Percentiles rank a stretch among this genome's conserved stretches.
Conservation (phyloP, 2,797 vertebrate species). For the Natrix natrix region DNA sequence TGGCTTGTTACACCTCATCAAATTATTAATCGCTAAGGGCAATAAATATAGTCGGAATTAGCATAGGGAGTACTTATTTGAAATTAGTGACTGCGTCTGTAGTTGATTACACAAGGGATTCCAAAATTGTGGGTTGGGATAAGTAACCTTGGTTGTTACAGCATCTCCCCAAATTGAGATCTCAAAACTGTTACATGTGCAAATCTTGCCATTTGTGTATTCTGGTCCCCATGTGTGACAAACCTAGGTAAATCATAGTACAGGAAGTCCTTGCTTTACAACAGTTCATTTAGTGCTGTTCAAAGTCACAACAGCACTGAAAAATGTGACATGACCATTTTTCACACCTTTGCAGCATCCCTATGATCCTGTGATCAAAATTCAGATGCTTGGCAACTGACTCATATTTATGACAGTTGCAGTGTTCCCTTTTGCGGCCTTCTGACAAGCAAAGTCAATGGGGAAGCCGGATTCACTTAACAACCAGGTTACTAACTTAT, state of each 20-base stretch:
- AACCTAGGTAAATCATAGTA: background rate
- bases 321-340: too few relatives aligned
- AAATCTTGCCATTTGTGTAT: background rate
- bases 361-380: too few relatives aligned
- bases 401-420: too few relatives aligned
- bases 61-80: background rate
- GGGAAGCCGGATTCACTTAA: too few relatives aligned
- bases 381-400: too few relatives aligned
- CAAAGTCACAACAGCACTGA: too few relatives aligned
- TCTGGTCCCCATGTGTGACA: background rate
- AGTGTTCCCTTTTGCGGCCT: too few relatives aligned
- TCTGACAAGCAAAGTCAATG: too few relatives aligned
- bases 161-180: background rate
- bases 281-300: too few relatives aligned
- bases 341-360: too few relatives aligned
- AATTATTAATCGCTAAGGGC: background rate
- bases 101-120: background rate
- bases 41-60: background rate
- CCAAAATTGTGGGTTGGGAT: background rate
- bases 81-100: background rate
- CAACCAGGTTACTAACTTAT: too few relatives aligned
- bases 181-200: background rate
- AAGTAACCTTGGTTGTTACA: background rate
- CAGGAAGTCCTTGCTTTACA: too few relatives aligned
- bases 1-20: background rate